Percentiles rank a stretch among this genome's conserved stretches.
Evolutionary conservation across 2,797 vertebrate genomes (phyloP).

Genomic region (Chelidonichthys spinosus): DNA sequence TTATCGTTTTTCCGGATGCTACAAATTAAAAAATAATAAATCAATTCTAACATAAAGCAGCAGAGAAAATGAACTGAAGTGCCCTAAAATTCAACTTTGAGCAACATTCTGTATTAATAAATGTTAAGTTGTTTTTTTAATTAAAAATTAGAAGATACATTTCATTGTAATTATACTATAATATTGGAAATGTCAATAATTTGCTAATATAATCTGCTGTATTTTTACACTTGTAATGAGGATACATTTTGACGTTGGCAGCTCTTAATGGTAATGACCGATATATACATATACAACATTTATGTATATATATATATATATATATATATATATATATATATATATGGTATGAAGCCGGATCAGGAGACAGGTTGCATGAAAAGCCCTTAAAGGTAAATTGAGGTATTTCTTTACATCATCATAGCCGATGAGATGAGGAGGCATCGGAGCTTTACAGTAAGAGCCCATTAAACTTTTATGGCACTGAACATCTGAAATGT

Average conservation of each 20-base stretch:
- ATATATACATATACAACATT: constrained; percentile 30
- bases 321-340: too few species aligned
- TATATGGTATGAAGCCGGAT: background rate
- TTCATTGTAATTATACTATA: background rate
- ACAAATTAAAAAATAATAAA: too few species aligned
- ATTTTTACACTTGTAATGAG: background rate
- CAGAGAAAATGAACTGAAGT: too few species aligned
- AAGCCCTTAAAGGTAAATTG: constrained; percentile 19
- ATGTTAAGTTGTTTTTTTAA: too few species aligned
- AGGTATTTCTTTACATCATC: background rate
- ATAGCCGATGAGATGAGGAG: background rate
- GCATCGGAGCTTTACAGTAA: background rate
- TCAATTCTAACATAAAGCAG: too few species aligned
- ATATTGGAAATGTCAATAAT: background rate
- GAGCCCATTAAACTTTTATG: background rate
- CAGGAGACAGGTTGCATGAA: constrained; percentile 14
- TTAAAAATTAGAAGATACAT: too few species aligned
- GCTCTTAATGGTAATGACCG: constrained; percentile 12
- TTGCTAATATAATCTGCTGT: background rate
- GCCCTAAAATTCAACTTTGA: too few species aligned
- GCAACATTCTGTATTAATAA: too few species aligned
- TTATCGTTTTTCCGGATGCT: too few species aligned
- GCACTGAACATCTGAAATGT: background rate
- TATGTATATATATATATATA: background rate
- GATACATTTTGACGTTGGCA: constrained; percentile 31